A percentile compares a stretch with the other conserved stretches of the same genome.
phyloP scores from a whole-genome alignment of 2,888 invertebrate species.

The Dicyrtomina minuta region DNA sequence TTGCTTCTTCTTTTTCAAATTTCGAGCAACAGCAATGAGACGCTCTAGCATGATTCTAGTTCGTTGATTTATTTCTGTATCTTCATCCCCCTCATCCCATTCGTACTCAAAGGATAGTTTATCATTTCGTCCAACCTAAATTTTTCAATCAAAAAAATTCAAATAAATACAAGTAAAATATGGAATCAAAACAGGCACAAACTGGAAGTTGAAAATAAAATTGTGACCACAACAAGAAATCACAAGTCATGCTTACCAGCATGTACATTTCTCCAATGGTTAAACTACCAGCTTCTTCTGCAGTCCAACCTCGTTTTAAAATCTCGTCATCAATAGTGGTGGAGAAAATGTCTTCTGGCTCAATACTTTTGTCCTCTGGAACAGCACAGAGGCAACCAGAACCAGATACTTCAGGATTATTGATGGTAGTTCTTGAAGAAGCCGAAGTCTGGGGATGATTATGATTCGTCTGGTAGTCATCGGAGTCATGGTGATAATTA shows the following conservation, averaged over 20 bases:
- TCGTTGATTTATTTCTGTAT: slow-evolving; percentile 32
- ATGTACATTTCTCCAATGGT: slow-evolving; percentile 58
- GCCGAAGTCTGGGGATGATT: neutral
- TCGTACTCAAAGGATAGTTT: slow-evolving; percentile 58
- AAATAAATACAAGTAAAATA: neutral
- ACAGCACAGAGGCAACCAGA: slow-evolving; percentile 14
- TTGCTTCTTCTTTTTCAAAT: slow-evolving; percentile 48
- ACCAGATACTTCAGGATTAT: neutral
- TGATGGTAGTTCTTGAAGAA: neutral
- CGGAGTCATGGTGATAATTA: slow-evolving; percentile 11
- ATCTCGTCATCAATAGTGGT: slow-evolving; percentile 44
- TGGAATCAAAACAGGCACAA: too few relatives aligned
- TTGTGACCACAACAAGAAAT: too few relatives aligned
- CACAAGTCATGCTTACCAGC: too few relatives aligned
- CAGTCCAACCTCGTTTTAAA: slow-evolving; percentile 75
- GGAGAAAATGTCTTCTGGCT: slow-evolving; percentile 45
- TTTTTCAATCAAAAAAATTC: neutral
- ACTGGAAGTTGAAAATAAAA: too few relatives aligned
- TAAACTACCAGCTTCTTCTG: slow-evolving; percentile 71
- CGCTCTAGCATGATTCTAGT: slow-evolving; percentile 41
- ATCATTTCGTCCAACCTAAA: slow-evolving; percentile 56
- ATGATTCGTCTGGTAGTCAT: neutral
- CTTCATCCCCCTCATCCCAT: slow-evolving; percentile 55
- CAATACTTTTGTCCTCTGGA: slow-evolving; percentile 24
- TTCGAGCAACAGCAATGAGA: slow-evolving; percentile 41